These are phyloP conservation scores for Planiliza haematocheilus DNA, from an alignment of 2,113 vertebrate species.

Conservation along the genomic window DNA sequence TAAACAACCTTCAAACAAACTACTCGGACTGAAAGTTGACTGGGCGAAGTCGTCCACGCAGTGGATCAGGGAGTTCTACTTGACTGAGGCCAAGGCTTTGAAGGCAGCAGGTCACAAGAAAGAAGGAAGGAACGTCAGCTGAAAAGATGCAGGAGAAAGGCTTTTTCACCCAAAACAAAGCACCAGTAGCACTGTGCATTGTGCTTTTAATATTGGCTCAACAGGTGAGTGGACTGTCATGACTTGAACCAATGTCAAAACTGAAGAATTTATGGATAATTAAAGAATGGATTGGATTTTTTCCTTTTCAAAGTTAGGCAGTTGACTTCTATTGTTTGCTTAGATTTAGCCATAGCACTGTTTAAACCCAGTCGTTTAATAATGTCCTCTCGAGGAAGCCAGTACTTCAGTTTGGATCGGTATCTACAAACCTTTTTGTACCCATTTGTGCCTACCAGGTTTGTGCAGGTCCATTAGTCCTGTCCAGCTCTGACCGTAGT, in stretches of 20 bases:
- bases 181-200: constrained; percentile 23
- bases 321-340: too few relatives aligned
- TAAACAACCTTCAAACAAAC: background rate
- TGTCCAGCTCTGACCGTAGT: constrained; percentile 18
- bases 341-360: background rate
- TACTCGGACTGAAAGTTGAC: background rate
- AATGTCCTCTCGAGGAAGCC: background rate
- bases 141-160: constrained; percentile 56
- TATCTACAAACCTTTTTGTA: background rate
- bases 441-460: constrained; percentile 56
- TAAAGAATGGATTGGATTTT: background rate
- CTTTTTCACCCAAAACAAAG: constrained; percentile 30
- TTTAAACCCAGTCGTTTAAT: too few relatives aligned
- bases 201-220: constrained; percentile 53
- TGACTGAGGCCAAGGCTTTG: background rate
- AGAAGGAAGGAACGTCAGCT: background rate
- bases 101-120: background rate
- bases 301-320: too few relatives aligned
- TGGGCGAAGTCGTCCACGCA: background rate
- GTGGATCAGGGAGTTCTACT: background rate
- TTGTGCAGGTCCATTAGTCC: constrained; percentile 59
- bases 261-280: background rate
- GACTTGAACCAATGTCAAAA: too few relatives aligned
- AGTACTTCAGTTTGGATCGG: background rate
- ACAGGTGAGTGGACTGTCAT: constrained; percentile 57